Evolutionary conservation across 2,888 invertebrate species (phyloP).

Genomic region (Hanleya hanleyi): DNA sequence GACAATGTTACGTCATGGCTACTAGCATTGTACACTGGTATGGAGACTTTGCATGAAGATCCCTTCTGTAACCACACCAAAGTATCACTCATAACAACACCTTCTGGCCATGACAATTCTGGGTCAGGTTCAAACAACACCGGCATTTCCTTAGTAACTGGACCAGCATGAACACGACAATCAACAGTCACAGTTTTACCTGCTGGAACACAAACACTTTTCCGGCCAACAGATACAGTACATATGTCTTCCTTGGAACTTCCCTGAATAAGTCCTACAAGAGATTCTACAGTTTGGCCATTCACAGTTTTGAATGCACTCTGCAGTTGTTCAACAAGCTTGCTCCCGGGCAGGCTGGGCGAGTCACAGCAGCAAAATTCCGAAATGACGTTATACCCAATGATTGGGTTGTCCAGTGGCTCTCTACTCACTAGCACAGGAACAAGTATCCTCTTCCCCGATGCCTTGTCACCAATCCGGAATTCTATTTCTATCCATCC

Average conservation of each 20-base stretch:
- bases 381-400: not conserved
- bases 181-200: not conserved
- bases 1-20: not conserved
- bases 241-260: not conserved
- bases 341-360: too few relatives aligned
- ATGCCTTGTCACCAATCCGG: not conserved
- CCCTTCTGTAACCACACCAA: too few relatives aligned
- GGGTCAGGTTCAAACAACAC: not conserved
- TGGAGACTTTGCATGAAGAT: not conserved
- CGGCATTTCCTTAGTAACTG: not conserved
- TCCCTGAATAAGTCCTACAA: not conserved
- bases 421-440: not conserved
- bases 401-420: not conserved
- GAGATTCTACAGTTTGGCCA: not conserved
- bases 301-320: not conserved
- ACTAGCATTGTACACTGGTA: not conserved
- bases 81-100: not conserved
- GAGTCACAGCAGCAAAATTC: not conserved
- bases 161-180: not conserved
- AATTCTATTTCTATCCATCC: constrained; percentile 11
- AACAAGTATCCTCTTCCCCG: not conserved
- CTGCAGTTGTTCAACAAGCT: constrained; percentile 1
- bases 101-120: not conserved
- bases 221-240: not conserved
- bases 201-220: not conserved